Percentiles rank a stretch among this genome's conserved stretches.
These are phyloP conservation scores for Cephalopterus ornatus DNA, from an alignment of 2,113 vertebrate species.

Conservation along the genomic window DNA sequence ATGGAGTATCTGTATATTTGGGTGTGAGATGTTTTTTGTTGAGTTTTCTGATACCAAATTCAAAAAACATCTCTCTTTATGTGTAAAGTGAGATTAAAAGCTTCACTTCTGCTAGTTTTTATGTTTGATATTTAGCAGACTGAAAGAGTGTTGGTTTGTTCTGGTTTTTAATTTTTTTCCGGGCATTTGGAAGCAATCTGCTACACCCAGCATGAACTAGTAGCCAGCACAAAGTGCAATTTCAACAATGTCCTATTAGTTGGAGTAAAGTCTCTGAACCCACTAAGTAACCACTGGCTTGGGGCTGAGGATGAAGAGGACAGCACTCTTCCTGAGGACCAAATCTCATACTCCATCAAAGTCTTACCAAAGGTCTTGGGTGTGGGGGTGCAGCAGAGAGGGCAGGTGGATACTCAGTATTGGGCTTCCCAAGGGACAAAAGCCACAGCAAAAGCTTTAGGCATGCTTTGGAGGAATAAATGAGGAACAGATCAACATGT, in stretches of 20 bases:
- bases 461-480: background rate
- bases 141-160: background rate
- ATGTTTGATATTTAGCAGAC: background rate
- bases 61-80: background rate
- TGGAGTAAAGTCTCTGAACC: background rate
- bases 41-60: background rate
- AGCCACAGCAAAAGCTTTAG: background rate
- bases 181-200: background rate
- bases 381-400: background rate
- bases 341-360: background rate
- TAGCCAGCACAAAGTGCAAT: background rate
- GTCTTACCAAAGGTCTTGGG: background rate
- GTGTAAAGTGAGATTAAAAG: background rate
- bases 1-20: background rate
- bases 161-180: background rate
- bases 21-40: accelerated
- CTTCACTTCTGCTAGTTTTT: background rate
- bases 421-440: background rate
- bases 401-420: background rate
- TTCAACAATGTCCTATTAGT: background rate
- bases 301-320: background rate
- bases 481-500: background rate
- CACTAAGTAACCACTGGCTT: background rate
- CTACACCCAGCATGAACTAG: background rate
- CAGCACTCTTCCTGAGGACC: background rate